Conservation (phyloP, 2,113 vertebrate genomes). For the Clupea harengus region DNA sequence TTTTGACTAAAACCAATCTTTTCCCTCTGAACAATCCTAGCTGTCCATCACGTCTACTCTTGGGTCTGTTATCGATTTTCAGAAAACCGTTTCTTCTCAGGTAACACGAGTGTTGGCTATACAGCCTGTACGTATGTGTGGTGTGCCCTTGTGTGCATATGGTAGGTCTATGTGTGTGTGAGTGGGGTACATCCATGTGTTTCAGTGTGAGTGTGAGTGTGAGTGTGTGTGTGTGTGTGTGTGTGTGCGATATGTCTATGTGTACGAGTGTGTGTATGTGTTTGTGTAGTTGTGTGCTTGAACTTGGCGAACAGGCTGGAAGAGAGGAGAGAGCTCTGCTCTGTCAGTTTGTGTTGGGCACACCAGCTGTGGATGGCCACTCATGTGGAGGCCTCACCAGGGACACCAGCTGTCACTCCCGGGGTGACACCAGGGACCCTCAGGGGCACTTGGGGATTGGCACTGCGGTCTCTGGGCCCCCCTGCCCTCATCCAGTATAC, state of each 20-base stretch:
- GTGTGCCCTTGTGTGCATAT: background rate
- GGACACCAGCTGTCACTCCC: slow-evolving; percentile 41
- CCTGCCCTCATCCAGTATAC: slow-evolving; percentile 26
- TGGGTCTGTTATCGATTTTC: background rate
- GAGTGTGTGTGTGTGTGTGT: no score
- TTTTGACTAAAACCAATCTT: background rate
- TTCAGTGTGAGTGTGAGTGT: background rate
- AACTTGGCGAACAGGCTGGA: background rate
- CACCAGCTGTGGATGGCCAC: slow-evolving; percentile 6
- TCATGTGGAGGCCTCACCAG: slow-evolving; percentile 12
- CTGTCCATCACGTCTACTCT: background rate
- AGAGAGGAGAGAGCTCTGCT: slow-evolving; percentile 23
- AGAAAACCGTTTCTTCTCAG: background rate
- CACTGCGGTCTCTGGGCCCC: slow-evolving; percentile 26
- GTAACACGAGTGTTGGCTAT: background rate
- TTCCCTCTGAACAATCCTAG: background rate
- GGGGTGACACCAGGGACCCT: slow-evolving; percentile 33
- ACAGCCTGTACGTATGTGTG: background rate
- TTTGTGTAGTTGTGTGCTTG: background rate
- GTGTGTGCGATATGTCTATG: background rate
- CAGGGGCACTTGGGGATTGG: slow-evolving; percentile 36
- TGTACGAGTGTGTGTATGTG: background rate
- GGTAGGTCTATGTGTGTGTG: background rate
- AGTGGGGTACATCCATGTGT: background rate
- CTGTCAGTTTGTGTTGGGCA: slow-evolving; percentile 18